phyloP scores from a whole-genome alignment of 2,888 invertebrate species.

The Ellobium chinense region DNA sequence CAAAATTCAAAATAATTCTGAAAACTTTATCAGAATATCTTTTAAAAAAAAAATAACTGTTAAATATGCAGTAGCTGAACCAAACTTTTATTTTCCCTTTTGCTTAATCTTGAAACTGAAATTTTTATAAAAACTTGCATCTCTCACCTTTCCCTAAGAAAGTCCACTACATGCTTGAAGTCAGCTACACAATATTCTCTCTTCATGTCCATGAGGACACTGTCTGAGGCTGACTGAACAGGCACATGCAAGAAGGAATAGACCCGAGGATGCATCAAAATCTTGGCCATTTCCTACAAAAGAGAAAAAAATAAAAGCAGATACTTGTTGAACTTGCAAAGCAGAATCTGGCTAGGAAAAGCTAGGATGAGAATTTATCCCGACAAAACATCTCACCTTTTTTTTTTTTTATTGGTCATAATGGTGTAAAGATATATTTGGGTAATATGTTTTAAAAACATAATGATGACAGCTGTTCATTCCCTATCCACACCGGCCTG shows the following conservation, averaged over 20 bases:
- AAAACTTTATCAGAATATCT: too few relatives aligned
- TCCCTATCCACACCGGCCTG: too few relatives aligned
- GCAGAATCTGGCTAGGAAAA: too few relatives aligned
- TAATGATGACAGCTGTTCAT: too few relatives aligned
- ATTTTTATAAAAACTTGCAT: too few relatives aligned
- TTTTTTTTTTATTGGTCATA: too few relatives aligned
- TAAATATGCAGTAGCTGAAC: background rate
- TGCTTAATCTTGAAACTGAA: background rate
- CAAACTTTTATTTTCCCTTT: background rate
- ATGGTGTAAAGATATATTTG: too few relatives aligned
- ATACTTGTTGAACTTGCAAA: too few relatives aligned
- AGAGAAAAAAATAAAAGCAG: slow-evolving; percentile 5
- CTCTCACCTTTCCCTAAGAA: slow-evolving; percentile 85
- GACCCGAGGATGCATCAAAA: slow-evolving; percentile 91
- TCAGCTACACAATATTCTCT: slow-evolving; percentile 94
- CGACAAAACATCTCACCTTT: too few relatives aligned
- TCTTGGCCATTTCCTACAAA: slow-evolving; percentile 87
- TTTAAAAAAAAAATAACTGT: background rate
- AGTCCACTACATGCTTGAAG: slow-evolving; percentile 93
- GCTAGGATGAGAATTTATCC: too few relatives aligned
- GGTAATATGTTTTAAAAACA: too few relatives aligned
- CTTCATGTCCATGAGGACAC: slow-evolving; percentile 96
- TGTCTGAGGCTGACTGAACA: slow-evolving; percentile 97
- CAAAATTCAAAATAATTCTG: too few relatives aligned
- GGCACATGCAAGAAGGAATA: slow-evolving; percentile 98